A percentile compares a stretch with the other conserved stretches of the same genome.
Conservation (phyloP, 1,140 invertebrate genomes). For the Liolophura sinensis region DNA sequence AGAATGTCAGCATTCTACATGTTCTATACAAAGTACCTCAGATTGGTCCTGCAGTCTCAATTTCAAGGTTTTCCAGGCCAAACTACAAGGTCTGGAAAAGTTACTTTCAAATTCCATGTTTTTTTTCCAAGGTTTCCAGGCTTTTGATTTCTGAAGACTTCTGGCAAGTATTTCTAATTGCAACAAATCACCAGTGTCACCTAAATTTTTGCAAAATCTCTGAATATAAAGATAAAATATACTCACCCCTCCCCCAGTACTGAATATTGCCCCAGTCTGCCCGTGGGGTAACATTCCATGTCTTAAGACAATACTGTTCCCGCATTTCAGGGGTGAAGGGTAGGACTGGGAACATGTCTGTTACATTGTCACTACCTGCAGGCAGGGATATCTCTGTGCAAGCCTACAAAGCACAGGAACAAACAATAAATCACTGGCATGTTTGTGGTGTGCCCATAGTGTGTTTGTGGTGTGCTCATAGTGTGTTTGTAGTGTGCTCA, state of each 20-base stretch:
- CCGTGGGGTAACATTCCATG: slow-evolving; percentile 40
- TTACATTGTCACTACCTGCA: slow-evolving; percentile 39
- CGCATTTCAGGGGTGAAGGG: slow-evolving; percentile 43
- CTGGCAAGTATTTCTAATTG: neutral
- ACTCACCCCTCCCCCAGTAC: slow-evolving; percentile 42
- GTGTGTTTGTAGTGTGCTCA: no score
- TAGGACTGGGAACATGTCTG: slow-evolving; percentile 53
- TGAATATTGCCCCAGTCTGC: slow-evolving; percentile 33
- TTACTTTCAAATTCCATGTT: neutral
- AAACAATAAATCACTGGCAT: neutral
- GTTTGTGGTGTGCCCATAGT: no score
- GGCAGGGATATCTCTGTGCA: slow-evolving; percentile 50
- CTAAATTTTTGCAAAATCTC: neutral
- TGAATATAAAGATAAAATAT: neutral
- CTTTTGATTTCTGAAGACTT: neutral
- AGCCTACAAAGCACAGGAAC: slow-evolving; percentile 28
- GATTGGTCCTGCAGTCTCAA: no score
- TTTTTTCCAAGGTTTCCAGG: neutral
- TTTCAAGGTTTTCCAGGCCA: neutral
- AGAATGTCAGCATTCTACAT: no score
- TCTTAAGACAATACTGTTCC: slow-evolving; percentile 40
- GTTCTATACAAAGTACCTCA: no score
- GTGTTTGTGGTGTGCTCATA: no score
- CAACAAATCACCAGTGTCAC: neutral
- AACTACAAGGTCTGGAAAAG: neutral